These are phyloP conservation scores for Marronus borbonicus DNA, from an alignment of 2,888 invertebrate genomes.

Conservation along the genomic window DNA sequence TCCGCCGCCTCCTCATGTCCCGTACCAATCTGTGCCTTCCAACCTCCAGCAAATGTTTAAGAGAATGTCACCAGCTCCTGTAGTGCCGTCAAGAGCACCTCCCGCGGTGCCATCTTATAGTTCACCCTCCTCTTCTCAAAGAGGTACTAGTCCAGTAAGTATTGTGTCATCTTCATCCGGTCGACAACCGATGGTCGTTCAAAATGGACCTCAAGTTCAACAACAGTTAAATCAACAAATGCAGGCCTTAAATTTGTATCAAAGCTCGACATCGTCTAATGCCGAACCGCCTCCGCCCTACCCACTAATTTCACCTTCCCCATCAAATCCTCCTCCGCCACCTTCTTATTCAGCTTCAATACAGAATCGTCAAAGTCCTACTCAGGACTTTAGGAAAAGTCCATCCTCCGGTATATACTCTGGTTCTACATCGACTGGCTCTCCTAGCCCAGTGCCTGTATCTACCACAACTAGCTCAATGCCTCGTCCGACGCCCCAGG, in stretches of 20 bases:
- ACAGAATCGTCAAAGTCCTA: slow-evolving; percentile 90
- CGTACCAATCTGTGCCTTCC: slow-evolving; percentile 75
- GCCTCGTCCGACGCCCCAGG: slow-evolving; percentile 86
- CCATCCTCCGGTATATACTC: slow-evolving; percentile 91
- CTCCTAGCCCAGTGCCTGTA: slow-evolving; percentile 84
- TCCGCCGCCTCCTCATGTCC: slow-evolving; percentile 75
- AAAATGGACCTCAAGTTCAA: slow-evolving; percentile 85
- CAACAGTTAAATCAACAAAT: slow-evolving; percentile 92
- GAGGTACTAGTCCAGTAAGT: slow-evolving; percentile 80
- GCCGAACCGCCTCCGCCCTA: slow-evolving; percentile 76
- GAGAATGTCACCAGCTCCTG: slow-evolving; percentile 83
- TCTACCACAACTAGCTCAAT: slow-evolving; percentile 77
- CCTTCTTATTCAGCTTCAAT: slow-evolving; percentile 90
- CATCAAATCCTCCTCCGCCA: slow-evolving; percentile 79
- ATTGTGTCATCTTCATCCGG: slow-evolving; percentile 67
- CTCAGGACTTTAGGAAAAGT: slow-evolving; percentile 84
- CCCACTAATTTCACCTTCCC: slow-evolving; percentile 72
- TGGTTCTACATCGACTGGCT: slow-evolving; percentile 85
- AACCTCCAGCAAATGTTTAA: slow-evolving; percentile 80
- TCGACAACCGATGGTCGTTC: slow-evolving; percentile 85
- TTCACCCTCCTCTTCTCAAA: slow-evolving; percentile 61
- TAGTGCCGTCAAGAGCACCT: slow-evolving; percentile 79
- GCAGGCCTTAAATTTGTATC: slow-evolving; percentile 87
- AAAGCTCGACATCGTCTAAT: slow-evolving; percentile 74
- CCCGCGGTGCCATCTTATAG: slow-evolving; percentile 74